These are phyloP conservation scores for Squalus acanthias DNA, from an alignment of 2,797 vertebrate genomes.

Conservation along the genomic window DNA sequence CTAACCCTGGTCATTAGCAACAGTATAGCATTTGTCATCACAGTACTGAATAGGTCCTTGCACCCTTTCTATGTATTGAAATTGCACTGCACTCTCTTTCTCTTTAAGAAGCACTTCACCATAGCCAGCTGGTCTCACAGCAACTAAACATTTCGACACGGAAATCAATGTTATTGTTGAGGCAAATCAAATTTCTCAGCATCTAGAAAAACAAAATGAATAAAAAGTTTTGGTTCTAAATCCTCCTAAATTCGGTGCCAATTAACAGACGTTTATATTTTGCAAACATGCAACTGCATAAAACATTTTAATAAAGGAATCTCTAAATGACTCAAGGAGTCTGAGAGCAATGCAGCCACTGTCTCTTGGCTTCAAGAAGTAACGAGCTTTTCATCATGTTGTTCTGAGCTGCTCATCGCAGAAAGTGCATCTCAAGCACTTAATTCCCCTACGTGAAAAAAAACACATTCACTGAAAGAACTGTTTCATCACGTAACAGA, in stretches of 20 bases:
- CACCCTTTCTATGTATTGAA: neutral
- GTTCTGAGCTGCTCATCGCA: neutral
- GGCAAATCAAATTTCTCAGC: neutral
- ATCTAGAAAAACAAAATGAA: neutral
- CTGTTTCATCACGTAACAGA: constrained; percentile 5
- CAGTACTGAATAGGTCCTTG: neutral
- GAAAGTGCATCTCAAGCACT: constrained; percentile 14
- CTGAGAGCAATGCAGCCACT: neutral
- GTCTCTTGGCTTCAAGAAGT: neutral
- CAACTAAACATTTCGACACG: neutral
- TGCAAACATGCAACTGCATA: neutral
- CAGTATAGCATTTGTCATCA: neutral
- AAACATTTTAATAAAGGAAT: neutral
- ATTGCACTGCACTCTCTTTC: neutral
- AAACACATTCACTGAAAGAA: constrained; percentile 30
- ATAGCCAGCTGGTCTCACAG: no score
- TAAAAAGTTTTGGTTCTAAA: neutral
- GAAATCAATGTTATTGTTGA: neutral
- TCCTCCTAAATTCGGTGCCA: neutral
- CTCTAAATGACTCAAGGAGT: neutral
- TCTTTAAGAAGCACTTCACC: neutral
- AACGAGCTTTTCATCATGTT: neutral
- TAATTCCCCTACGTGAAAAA: neutral
- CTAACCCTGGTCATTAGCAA: neutral
- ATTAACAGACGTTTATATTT: neutral